Base-by-base conservation (phyloP, 1,140 invertebrate species). In the Drosophila ficusphila region DNA sequence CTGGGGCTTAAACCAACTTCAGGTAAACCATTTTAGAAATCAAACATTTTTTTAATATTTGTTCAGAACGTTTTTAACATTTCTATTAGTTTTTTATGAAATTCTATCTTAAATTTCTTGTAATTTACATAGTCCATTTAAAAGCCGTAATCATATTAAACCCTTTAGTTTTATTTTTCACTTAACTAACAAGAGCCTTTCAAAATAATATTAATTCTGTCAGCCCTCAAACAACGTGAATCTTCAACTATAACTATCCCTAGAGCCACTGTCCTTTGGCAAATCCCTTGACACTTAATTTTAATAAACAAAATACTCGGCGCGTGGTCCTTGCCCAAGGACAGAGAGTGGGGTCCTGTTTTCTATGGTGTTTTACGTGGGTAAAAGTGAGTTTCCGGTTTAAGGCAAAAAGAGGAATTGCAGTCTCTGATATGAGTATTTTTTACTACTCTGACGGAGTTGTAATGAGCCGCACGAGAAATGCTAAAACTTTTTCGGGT, bases 281-380 rank as follows among this genome's bases (percentile, higher is more conserved):
- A 27, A 53, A 58, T 70, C 57, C 76, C 68, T 48, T 57, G 58
- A 70, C 77, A 81, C 82, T 88, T 86, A 77, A 88, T 86, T 81
- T 88, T 86, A 86, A 86, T 86, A 86, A 86, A 86, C 81, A 81
- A 88, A 86, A 88, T 81, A 77, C 77, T 76, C 44, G 72, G 60
- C 61, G 61, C 61, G 76, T 76, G 72, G 47, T 57, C 14, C 61
- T 29, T 49, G 5, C 21, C 18, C 34, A n/a, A 2, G 46, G 33
- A 21, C 12, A 11, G 14, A 16, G 9, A 18, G 8, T 29, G 25
- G 9, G 16, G 14, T 29, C 3, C 3, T 36, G 39, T 21, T 21
- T 4, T 18, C 11, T 12, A 11, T 7, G 27, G n/a, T 18, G 8
- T 5, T 36, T 58, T 54, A 19, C 29, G 16, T 18, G 48, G 46